Conservation (phyloP, 2,797 vertebrate species). For the Esox masquinongy region DNA sequence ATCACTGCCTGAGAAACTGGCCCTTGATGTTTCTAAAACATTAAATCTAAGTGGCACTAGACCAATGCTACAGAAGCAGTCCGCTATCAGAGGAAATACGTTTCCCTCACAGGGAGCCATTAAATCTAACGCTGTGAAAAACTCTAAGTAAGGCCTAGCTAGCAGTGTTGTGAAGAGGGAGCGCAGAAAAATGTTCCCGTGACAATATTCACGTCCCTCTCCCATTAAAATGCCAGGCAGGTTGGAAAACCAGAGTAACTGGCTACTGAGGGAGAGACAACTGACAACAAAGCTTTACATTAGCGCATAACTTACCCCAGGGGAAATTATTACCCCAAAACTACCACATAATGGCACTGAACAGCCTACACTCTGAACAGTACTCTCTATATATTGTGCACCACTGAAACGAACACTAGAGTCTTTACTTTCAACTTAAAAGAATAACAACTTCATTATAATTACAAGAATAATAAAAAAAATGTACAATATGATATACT, state of each 20-base stretch:
- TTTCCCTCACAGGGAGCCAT: not conserved
- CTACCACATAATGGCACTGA: no score
- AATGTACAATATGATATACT: not conserved
- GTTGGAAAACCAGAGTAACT: not conserved
- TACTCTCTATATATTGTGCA: no score
- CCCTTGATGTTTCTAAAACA: not conserved
- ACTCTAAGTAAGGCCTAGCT: not conserved
- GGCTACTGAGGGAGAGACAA: not conserved
- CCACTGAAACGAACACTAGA: no score
- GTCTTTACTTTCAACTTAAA: no score
- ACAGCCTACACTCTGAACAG: no score
- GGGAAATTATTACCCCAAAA: no score
- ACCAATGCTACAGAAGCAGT: not conserved
- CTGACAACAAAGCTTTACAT: not conserved
- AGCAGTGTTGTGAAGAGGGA: not conserved
- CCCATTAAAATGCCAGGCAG: conserved; percentile 27
- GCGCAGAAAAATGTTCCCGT: conserved; percentile 19
- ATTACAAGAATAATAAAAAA: not conserved
- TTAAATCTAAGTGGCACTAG: not conserved
- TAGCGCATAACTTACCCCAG: not conserved
- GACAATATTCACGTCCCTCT: conserved; percentile 29
- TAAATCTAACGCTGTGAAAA: conserved; percentile 7
- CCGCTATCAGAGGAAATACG: not conserved
- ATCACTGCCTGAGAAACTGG: not conserved
- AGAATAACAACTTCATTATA: not conserved